phyloP scores from a whole-genome alignment of 2,113 vertebrate genomes.

The Grammomys dolichurus region DNA sequence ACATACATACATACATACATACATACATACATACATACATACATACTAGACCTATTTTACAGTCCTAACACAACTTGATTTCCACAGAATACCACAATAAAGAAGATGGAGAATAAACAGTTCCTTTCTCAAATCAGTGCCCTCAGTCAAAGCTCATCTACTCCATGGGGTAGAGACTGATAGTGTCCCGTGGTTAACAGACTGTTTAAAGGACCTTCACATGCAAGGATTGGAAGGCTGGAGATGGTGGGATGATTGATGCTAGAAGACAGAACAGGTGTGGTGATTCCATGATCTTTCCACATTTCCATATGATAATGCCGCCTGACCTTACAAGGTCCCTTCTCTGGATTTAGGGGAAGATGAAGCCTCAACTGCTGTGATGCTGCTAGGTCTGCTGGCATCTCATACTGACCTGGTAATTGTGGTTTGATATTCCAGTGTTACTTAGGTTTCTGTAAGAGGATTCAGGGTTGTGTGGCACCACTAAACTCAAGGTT shows the following conservation, averaged over 20 bases:
- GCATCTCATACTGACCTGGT: neutral
- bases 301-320: neutral
- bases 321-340: neutral
- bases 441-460: conserved; percentile 29
- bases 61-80: neutral
- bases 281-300: neutral
- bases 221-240: neutral
- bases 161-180: neutral
- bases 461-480: neutral
- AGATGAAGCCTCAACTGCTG: neutral
- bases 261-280: neutral
- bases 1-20: neutral
- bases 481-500: neutral
- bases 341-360: neutral
- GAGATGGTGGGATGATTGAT: neutral
- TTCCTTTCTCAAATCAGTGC: conserved; percentile 27
- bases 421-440: neutral
- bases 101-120: neutral
- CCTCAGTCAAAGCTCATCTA: neutral
- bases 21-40: neutral
- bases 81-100: conserved; percentile 3
- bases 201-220: neutral
- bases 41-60: neutral
- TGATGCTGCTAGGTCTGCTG: neutral
- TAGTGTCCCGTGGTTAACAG: neutral